Conservation (phyloP, 2,797 vertebrate species). For the Argyrosomus regius region DNA sequence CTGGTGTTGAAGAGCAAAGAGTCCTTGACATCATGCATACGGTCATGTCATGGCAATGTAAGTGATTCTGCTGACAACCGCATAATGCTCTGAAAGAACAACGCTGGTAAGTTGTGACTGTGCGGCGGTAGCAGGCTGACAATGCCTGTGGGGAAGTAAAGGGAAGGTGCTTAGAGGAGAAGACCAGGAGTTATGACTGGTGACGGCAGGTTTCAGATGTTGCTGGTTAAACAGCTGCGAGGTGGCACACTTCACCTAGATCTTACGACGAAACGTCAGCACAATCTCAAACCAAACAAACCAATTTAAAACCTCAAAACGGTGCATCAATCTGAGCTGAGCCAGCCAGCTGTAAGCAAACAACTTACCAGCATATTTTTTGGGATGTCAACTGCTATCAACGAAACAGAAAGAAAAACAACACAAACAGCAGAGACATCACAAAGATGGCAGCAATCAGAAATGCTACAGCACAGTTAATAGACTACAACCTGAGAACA, state of each 20-base stretch:
- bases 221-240: not conserved
- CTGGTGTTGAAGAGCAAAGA: conserved; percentile 9
- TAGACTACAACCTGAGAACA: not conserved
- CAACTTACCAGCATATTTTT: conserved; percentile 76
- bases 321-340: conserved; percentile 12
- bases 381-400: conserved; percentile 72
- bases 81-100: conserved; percentile 11
- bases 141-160: not conserved
- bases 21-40: conserved; percentile 1
- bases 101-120: not conserved
- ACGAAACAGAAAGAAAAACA: conserved; percentile 39
- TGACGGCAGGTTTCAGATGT: not conserved
- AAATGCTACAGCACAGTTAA: not conserved
- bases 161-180: not conserved
- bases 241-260: conserved; percentile 1
- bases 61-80: conserved; percentile 3
- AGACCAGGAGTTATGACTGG: not conserved
- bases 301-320: not conserved
- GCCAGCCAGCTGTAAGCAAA: conserved; percentile 26
- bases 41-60: not conserved
- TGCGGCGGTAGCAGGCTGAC: conserved; percentile 5
- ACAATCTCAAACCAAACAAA: not conserved
- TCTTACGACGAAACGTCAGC: not conserved
- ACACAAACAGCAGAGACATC: conserved; percentile 53
- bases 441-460: conserved; percentile 56